phyloP scores from a whole-genome alignment of 2,888 invertebrate genomes.

The Dynastes hyllus region DNA sequence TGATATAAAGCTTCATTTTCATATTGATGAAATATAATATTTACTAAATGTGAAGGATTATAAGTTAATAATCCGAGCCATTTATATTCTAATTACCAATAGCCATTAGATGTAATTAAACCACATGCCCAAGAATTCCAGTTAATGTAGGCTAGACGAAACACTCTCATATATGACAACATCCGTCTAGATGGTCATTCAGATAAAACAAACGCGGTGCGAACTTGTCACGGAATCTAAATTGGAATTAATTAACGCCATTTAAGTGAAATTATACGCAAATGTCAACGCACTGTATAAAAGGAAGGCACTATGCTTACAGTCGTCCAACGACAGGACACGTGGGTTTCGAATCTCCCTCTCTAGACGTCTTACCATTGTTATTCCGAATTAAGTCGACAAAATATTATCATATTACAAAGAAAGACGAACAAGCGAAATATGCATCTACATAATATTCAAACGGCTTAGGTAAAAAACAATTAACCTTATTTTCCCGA shows the following conservation, averaged over 20 bases:
- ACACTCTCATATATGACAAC: background rate
- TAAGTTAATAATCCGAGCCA: background rate
- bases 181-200: background rate
- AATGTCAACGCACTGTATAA: constrained; percentile 26
- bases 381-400: background rate
- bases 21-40: background rate
- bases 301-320: background rate
- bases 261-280: constrained; percentile 28
- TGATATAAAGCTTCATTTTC: background rate
- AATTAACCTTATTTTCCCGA: background rate
- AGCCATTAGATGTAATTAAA: background rate
- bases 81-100: background rate
- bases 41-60: background rate
- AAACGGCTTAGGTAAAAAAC: background rate
- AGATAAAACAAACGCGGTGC: constrained; percentile 22
- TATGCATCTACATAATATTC: background rate
- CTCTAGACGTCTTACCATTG: background rate
- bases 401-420: too few species aligned
- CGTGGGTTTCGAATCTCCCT: too few species aligned
- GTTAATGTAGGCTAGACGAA: background rate
- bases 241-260: constrained; percentile 33
- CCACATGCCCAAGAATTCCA: background rate
- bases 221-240: constrained; percentile 26
- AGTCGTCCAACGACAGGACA: background rate
- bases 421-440: background rate